Evolutionary conservation across 2,797 vertebrate genomes (phyloP).

Genomic region (Scyliorhinus canicula): DNA sequence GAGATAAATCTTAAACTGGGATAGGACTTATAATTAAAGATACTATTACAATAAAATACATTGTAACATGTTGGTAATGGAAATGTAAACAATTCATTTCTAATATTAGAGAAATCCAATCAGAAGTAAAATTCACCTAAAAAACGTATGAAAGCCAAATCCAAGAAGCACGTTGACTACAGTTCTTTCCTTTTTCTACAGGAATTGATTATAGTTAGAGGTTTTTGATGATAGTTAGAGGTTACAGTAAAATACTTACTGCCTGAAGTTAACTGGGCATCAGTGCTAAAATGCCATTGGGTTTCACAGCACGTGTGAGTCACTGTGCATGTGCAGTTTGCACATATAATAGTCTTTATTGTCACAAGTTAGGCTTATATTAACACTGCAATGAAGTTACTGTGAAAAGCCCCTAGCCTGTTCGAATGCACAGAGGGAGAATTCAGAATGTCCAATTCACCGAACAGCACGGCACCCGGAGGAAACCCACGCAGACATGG

Average conservation of each 20-base stretch:
- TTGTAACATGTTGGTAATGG: neutral
- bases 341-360: too few relatives aligned
- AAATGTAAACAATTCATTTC: neutral
- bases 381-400: too few relatives aligned
- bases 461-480: too few relatives aligned
- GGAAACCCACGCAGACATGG: too few relatives aligned
- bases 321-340: too few relatives aligned
- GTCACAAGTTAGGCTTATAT: too few relatives aligned
- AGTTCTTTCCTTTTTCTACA: neutral
- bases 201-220: neutral
- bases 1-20: neutral
- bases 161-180: neutral
- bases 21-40: neutral
- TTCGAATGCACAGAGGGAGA: too few relatives aligned
- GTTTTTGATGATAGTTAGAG: neutral
- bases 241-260: slow-evolving; percentile 16
- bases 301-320: too few relatives aligned
- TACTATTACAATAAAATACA: neutral
- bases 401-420: too few relatives aligned
- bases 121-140: neutral
- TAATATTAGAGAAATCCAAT: slow-evolving; percentile 5
- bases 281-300: neutral
- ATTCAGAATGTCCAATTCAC: too few relatives aligned
- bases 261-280: neutral
- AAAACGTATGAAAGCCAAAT: neutral